These are phyloP conservation scores for Nesoenas mayeri DNA, from an alignment of 2,113 vertebrate species.

Conservation along the genomic window DNA sequence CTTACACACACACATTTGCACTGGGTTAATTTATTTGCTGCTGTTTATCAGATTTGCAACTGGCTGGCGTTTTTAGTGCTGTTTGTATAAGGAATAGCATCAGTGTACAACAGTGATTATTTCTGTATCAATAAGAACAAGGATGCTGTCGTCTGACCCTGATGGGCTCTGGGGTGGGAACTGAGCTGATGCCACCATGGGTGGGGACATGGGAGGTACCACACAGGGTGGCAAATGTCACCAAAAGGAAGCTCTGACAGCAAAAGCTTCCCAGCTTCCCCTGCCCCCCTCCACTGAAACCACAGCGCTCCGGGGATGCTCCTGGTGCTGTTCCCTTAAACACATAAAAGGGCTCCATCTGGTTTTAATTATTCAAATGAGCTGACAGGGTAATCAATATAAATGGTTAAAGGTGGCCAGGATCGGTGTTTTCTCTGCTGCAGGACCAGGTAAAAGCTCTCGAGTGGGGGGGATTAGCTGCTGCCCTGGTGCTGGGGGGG, in stretches of 20 bases:
- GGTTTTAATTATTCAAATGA: slow-evolving; percentile 69
- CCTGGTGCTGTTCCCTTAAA: background rate
- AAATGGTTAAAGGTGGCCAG: slow-evolving; percentile 31
- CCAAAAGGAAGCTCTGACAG: background rate
- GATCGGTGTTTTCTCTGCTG: background rate
- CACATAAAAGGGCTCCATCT: slow-evolving; percentile 57
- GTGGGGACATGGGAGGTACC: background rate
- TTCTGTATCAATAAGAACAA: background rate
- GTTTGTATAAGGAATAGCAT: background rate
- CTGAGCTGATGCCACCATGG: background rate
- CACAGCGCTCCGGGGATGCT: background rate
- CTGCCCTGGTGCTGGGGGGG: rapidly evolving
- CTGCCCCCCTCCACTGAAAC: background rate
- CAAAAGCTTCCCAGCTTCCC: background rate
- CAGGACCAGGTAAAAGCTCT: background rate
- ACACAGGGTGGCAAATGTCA: background rate
- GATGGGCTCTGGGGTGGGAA: background rate
- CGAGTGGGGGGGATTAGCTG: background rate
- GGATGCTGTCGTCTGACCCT: background rate
- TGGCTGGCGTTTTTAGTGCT: slow-evolving; percentile 7
- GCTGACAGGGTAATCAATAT: slow-evolving; percentile 63
- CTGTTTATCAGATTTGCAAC: background rate
- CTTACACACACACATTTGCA: rapidly evolving
- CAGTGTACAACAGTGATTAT: slow-evolving; percentile 20
- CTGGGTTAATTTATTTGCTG: background rate